These are phyloP conservation scores for Sinelater perroti DNA, from an alignment of 2,888 invertebrate species.

Conservation along the genomic window DNA sequence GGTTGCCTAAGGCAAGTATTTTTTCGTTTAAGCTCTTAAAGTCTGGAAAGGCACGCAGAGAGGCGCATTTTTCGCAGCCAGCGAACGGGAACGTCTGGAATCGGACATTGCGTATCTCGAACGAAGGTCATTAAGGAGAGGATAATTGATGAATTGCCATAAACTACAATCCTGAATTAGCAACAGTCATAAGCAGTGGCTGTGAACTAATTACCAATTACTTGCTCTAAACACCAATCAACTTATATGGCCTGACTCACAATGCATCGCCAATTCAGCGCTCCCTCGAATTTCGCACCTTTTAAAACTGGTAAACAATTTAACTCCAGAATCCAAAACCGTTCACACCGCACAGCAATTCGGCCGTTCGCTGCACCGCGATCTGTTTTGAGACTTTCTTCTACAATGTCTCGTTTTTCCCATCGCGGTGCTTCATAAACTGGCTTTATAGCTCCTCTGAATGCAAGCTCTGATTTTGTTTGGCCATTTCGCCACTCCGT, in stretches of 20 bases:
- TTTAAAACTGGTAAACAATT: slow-evolving; percentile 31
- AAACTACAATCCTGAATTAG: slow-evolving; percentile 31
- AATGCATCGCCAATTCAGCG: slow-evolving; percentile 33
- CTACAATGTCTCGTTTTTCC: slow-evolving; percentile 4
- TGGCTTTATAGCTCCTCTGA: background rate
- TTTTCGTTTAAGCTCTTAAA: no score
- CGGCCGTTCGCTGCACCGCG: background rate
- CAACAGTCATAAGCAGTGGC: slow-evolving; percentile 31
- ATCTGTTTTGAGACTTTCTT: slow-evolving; percentile 2
- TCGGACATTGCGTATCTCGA: slow-evolving; percentile 19
- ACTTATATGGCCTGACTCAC: slow-evolving; percentile 29
- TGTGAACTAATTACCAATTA: slow-evolving; percentile 35
- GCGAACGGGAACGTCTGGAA: slow-evolving; percentile 13
- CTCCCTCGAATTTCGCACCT: slow-evolving; percentile 34
- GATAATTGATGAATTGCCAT: slow-evolving; percentile 31
- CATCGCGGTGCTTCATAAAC: slow-evolving; percentile 4
- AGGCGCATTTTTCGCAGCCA: slow-evolving; percentile 4
- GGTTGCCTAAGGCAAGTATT: no score
- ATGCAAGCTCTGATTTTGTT: no score
- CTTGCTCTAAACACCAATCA: slow-evolving; percentile 34
- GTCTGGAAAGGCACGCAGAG: no score
- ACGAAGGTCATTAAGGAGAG: slow-evolving; percentile 28
- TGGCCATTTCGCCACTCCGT: background rate
- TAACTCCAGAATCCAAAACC: slow-evolving; percentile 25
- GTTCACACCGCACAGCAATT: slow-evolving; percentile 4